phyloP scores from a whole-genome alignment of 37 sponge, comb jelly and placozoan genomes.

The Bolinopsis microptera region DNA sequence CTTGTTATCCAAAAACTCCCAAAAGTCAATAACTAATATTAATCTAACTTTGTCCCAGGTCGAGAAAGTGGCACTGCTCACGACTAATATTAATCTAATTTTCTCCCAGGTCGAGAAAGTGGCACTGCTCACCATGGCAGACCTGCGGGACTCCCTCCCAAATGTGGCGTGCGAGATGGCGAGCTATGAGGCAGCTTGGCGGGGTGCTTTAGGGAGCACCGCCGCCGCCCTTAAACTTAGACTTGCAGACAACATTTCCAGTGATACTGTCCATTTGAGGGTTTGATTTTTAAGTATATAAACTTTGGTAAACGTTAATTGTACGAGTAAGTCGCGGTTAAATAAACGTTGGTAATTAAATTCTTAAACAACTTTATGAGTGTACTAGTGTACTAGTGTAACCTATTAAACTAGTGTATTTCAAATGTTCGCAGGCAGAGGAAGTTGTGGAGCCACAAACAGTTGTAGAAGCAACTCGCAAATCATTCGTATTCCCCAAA shows the following conservation, averaged over 20 bases:
- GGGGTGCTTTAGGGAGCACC: conserved; percentile 31
- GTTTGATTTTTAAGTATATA: neutral
- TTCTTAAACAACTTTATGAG: too few relatives aligned
- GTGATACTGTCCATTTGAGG: neutral
- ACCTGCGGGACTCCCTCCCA: conserved; percentile 56
- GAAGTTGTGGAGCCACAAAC: neutral
- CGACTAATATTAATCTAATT: too few relatives aligned
- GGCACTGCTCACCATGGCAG: conserved; percentile 51
- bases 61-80: conserved; percentile 44
- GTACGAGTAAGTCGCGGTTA: too few relatives aligned
- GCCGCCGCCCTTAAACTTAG: neutral
- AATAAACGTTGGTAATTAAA: too few relatives aligned
- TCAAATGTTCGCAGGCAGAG: neutral
- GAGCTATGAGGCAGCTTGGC: conserved; percentile 50
- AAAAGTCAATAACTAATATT: too few relatives aligned
- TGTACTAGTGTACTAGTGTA: too few relatives aligned
- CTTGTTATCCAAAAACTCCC: too few relatives aligned
- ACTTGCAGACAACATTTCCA: neutral
- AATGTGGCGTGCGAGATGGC: conserved; percentile 57
- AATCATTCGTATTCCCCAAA: neutral
- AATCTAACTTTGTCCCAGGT: too few relatives aligned
- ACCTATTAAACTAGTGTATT: too few relatives aligned
- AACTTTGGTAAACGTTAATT: neutral
- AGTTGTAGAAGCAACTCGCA: neutral
- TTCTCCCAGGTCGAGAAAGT: conserved; percentile 44